Conservation (phyloP, 2,113 vertebrate genomes). For the Notarius lentiginosus region DNA sequence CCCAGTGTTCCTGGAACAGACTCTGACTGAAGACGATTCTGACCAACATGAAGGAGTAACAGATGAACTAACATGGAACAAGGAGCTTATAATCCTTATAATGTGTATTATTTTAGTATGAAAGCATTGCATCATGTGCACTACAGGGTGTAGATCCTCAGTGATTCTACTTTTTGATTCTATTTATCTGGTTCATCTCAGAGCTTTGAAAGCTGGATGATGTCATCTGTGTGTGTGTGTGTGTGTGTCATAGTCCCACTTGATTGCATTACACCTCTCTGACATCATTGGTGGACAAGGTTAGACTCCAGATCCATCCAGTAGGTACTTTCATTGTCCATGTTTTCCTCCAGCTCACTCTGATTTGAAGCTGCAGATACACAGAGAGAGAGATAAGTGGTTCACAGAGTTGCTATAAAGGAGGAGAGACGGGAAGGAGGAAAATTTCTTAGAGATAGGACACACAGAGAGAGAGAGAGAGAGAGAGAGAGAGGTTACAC, state of each 20-base stretch:
- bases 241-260: not conserved
- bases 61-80: not conserved
- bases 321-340: slow-evolving; percentile 34
- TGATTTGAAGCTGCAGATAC: slow-evolving; percentile 6
- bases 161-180: not conserved
- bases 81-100: not conserved
- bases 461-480: slow-evolving; percentile 2
- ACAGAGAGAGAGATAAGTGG: not conserved
- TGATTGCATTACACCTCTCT: slow-evolving; percentile 8
- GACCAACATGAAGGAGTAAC: not conserved
- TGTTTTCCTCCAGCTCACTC: slow-evolving; percentile 46
- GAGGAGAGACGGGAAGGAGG: slow-evolving; percentile 34
- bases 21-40: not conserved
- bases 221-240: slow-evolving; percentile 3
- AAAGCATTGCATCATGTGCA: not conserved
- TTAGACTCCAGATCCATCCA: slow-evolving; percentile 50
- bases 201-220: slow-evolving; percentile 9
- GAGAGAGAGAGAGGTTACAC: not conserved
- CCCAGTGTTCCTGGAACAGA: not conserved
- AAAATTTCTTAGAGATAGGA: slow-evolving; percentile 27
- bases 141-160: not conserved
- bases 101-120: not conserved
- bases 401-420: not conserved
- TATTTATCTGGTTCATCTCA: slow-evolving; percentile 10
- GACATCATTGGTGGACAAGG: slow-evolving; percentile 21